Evolutionary conservation across 2,888 invertebrate genomes (phyloP).

Genomic region (Nymphalis polychloros): DNA sequence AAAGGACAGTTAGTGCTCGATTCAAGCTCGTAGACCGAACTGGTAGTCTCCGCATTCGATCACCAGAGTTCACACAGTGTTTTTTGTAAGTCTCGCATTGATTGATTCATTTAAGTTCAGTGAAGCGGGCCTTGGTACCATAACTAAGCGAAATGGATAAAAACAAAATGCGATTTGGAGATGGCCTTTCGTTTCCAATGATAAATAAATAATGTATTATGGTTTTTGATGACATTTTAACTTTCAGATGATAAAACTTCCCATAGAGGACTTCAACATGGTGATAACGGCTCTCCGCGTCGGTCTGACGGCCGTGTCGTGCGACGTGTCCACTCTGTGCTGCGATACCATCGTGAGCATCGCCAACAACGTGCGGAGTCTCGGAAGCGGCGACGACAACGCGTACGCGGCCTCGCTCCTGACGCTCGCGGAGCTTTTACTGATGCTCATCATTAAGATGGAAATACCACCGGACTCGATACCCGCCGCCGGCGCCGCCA

Average conservation of each 20-base stretch:
- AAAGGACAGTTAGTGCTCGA: too few species aligned
- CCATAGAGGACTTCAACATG: conserved; percentile 73
- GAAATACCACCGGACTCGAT: conserved; percentile 76
- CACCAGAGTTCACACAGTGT: too few species aligned
- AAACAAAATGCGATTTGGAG: too few species aligned
- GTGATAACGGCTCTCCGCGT: conserved; percentile 71
- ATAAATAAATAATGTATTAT: too few species aligned
- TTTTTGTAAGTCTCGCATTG: too few species aligned
- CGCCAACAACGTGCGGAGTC: conserved; percentile 59
- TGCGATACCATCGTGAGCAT: conserved; percentile 75
- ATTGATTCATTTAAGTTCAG: too few species aligned
- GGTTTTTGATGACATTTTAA: neutral
- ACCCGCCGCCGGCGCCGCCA: conserved; percentile 73
- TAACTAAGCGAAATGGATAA: too few species aligned
- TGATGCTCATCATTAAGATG: conserved; percentile 75
- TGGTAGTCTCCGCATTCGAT: too few species aligned
- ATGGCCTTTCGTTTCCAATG: too few species aligned
- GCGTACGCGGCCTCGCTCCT: conserved; percentile 64
- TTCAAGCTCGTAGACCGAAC: too few species aligned
- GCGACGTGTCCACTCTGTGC: conserved; percentile 73
- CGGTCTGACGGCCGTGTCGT: conserved; percentile 72
- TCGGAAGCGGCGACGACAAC: conserved; percentile 57
- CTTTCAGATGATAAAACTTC: conserved; percentile 65
- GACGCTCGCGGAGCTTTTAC: conserved; percentile 65
- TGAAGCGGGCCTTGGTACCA: too few species aligned